Base-by-base conservation (phyloP, 2,797 vertebrate genomes). In the Vespertilio murinus region DNA sequence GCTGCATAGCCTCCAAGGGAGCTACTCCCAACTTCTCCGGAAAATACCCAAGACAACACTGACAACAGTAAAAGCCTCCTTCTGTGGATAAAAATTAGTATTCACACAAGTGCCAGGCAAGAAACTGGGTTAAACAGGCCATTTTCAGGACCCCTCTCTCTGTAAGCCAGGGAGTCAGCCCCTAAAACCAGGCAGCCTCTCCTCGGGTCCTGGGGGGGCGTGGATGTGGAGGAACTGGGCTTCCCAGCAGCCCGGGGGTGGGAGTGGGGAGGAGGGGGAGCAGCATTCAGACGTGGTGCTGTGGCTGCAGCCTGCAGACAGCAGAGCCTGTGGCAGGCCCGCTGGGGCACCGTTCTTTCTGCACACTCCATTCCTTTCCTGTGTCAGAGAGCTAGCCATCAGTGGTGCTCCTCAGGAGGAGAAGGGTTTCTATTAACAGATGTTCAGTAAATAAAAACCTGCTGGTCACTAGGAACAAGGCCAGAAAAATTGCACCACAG, bases 281-380 rank as follows among this genome's bases (percentile, higher is more conserved):
- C n/a, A 14, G 45, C 30, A 47, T 49, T 38, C 61, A 22, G 11
- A 30, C 25, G 4, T 0, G 30, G 35, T 40, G 30, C 1, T 12
- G 9, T 0, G 10, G 42, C 10, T 8, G 7, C 47, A 59, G 22
- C 17, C 22, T 23, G 28, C 0, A 2, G 33, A 28, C 1, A 3
- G 56, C 33, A 78, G 71, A n/a, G 28, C 18, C 38, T 1, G 1
- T 14, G 13, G 69, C 33, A 56, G 59, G 59, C 6, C 5, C 1
- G 4, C n/a, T 4, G 5, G 25, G 45, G 47, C 6, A 10, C 25
- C 0, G 7, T 30, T 23, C n/a, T 70, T 47, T 59, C 83, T 33
- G 23, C 1, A 1, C 1, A 11, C 12, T 9, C 38, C 2, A 25
- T 81, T 82, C 79, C 77, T 52, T 30, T 5, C 33, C 30, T 13